Conservation (phyloP, 2,888 invertebrate species). For the Tricholauxania praeusta region DNA sequence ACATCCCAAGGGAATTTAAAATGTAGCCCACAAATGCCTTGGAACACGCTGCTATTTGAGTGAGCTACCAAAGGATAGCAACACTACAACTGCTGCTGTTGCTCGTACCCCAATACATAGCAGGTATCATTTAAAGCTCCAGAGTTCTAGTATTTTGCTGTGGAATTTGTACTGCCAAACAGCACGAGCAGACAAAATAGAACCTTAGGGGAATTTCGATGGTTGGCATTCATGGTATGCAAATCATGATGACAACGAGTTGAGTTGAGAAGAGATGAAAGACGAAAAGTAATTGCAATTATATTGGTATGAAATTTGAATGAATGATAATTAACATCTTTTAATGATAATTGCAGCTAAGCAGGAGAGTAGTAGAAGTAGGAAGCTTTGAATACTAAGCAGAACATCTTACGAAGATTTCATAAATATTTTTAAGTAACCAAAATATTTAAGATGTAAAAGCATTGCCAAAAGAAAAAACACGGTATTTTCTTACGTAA, state of each 20-base stretch:
- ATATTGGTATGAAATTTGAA: constrained; percentile 5
- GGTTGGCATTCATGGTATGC: background rate
- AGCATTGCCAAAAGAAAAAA: no score
- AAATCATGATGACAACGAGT: constrained; percentile 2
- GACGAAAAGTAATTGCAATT: constrained; percentile 15
- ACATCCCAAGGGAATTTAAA: constrained; percentile 32
- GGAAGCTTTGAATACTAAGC: no score
- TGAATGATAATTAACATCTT: constrained; percentile 7
- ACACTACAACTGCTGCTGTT: background rate
- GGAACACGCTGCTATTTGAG: background rate
- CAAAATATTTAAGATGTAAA: no score
- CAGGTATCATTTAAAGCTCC: no score
- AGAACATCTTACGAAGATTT: no score
- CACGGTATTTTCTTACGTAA: no score
- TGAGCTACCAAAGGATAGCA: background rate
- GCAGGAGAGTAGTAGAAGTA: no score
- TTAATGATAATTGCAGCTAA: background rate
- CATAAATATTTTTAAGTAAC: no score
- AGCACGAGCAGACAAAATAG: no score
- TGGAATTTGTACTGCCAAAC: constrained; percentile 10
- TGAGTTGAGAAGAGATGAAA: background rate
- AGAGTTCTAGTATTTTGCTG: background rate
- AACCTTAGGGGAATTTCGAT: constrained; percentile 7
- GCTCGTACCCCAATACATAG: no score
- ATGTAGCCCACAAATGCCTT: constrained; percentile 7